A percentile compares a stretch with the other conserved stretches of the same genome.
phyloP scores from a whole-genome alignment of 2,888 invertebrate genomes.

The Athrips mouffetella region DNA sequence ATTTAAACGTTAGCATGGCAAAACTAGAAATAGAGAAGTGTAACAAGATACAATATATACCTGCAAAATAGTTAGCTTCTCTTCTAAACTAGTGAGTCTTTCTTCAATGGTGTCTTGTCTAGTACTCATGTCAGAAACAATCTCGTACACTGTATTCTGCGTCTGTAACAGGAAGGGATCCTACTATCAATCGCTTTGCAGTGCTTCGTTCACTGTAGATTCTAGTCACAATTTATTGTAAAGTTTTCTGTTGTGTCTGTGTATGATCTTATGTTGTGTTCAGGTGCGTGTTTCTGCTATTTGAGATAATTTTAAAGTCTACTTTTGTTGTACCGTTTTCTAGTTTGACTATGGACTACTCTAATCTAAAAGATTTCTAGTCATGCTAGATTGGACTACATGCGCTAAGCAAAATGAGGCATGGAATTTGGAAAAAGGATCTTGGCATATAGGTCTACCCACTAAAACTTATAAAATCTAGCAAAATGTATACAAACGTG shows the following conservation, averaged over 20 bases:
- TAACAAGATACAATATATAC: no score
- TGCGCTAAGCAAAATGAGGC: conserved; percentile 4
- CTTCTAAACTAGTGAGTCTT: conserved; percentile 94
- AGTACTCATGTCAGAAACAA: conserved; percentile 97
- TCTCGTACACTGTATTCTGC: conserved; percentile 98
- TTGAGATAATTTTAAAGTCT: conserved; percentile 28
- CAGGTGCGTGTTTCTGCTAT: conserved; percentile 34
- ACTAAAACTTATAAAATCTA: not conserved
- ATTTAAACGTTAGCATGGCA: no score
- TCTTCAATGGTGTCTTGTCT: conserved; percentile 96
- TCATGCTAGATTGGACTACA: conserved; percentile 26
- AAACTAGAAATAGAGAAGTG: no score
- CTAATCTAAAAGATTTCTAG: no score
- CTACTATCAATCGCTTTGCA: conserved; percentile 76
- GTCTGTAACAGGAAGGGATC: conserved; percentile 86
- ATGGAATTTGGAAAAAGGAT: not conserved
- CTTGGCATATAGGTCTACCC: no score
- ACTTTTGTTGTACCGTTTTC: conserved; percentile 21
- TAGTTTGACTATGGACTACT: no score
- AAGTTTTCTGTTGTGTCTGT: conserved; percentile 22
- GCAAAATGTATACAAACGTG: no score
- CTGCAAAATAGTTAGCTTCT: conserved; percentile 91
- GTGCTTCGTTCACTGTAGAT: conserved; percentile 59
- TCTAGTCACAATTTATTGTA: conserved; percentile 46
- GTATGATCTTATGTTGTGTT: conserved; percentile 20